A percentile compares a stretch with the other conserved stretches of the same genome.
These are phyloP conservation scores for Sciurus vulgaris DNA, from an alignment of 2,797 vertebrate species.

Conservation along the genomic window DNA sequence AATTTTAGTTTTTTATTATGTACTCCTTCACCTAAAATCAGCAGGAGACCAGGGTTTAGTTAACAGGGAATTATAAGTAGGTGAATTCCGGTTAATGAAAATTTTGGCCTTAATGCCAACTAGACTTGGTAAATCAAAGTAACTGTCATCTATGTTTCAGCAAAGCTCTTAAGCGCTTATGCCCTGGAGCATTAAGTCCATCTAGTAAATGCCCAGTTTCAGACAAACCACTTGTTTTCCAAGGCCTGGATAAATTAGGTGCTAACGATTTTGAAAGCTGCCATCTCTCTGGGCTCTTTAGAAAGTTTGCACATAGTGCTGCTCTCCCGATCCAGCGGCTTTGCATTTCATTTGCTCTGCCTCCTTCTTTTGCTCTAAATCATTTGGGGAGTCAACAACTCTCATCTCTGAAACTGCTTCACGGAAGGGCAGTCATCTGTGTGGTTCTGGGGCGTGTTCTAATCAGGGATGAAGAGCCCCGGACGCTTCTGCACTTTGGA, in stretches of 20 bases:
- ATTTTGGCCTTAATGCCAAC: not conserved
- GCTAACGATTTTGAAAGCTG: slow-evolving; percentile 51
- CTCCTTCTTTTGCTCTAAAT: not conserved
- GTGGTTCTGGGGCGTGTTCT: not conserved
- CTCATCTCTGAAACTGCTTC: not conserved
- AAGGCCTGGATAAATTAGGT: not conserved
- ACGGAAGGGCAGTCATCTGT: not conserved
- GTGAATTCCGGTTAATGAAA: slow-evolving; percentile 16
- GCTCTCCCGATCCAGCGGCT: not conserved
- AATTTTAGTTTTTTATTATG: not conserved
- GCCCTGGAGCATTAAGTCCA: not conserved
- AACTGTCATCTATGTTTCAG: not conserved
- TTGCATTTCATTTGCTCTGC: slow-evolving; percentile 21
- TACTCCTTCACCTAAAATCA: not conserved
- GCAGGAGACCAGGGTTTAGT: not conserved
- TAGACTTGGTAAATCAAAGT: not conserved
- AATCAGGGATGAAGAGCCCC: not conserved
- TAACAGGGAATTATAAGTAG: not conserved
- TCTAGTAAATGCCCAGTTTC: not conserved
- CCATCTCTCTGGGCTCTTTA: not conserved
- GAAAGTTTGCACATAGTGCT: not conserved
- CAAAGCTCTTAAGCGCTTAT: not conserved
- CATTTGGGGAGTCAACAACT: not conserved
- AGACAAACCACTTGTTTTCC: not conserved
- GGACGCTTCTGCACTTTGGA: not conserved